Evolutionary conservation across 2,113 vertebrate genomes (phyloP).

Genomic region (Scomber japonicus): DNA sequence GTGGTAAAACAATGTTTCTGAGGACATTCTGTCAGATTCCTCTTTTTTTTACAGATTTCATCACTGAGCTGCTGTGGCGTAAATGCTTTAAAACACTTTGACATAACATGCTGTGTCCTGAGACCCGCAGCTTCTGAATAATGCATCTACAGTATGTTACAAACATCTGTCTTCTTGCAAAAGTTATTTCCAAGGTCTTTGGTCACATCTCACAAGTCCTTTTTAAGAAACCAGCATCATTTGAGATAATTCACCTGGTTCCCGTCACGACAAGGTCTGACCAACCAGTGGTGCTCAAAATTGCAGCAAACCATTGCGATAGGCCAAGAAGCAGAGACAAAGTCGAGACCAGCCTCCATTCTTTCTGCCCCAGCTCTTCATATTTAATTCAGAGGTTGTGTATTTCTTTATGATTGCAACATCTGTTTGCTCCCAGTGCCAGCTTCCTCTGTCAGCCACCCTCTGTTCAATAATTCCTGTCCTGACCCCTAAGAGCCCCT

Average conservation of each 20-base stretch:
- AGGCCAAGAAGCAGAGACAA: constrained; percentile 29
- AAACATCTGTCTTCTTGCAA: constrained; percentile 82
- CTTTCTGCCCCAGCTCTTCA: constrained; percentile 70
- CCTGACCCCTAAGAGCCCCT: constrained; percentile 78
- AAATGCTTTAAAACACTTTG: constrained; percentile 87
- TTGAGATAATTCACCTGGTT: constrained; percentile 52
- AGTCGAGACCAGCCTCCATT: constrained; percentile 48
- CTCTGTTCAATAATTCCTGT: constrained; percentile 84
- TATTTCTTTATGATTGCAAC: constrained; percentile 86
- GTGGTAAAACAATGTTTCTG: constrained; percentile 81
- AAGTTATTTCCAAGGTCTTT: constrained; percentile 46
- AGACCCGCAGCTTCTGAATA: constrained; percentile 82
- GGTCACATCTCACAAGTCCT: constrained; percentile 40
- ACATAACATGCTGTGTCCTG: constrained; percentile 80
- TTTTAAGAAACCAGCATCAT: constrained; percentile 50
- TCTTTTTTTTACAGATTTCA: constrained; percentile 83
- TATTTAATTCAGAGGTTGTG: constrained; percentile 84
- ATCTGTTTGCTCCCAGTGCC: constrained; percentile 85
- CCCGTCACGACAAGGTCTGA: constrained; percentile 10
- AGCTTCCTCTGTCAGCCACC: constrained; percentile 81
- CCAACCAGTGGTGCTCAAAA: constrained; percentile 25
- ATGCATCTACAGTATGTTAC: constrained; percentile 85
- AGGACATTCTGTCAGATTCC: constrained; percentile 84
- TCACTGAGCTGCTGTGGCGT: constrained; percentile 74
- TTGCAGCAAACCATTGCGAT: neutral